phyloP scores from a whole-genome alignment of 2,113 vertebrate species.

The Psittacara wagleri region DNA sequence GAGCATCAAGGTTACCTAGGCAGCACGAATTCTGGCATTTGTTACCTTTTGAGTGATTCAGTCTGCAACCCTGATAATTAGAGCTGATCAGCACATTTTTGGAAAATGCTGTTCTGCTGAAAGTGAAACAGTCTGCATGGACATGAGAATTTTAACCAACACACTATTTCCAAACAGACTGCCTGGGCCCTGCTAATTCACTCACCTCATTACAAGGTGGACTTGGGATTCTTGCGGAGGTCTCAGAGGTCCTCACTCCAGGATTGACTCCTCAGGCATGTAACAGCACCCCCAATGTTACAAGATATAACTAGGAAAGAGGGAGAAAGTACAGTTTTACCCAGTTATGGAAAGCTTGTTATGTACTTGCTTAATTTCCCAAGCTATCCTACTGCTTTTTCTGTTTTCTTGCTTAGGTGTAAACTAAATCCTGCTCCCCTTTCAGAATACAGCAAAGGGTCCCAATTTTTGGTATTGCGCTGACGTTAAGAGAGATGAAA shows the following conservation, averaged over 20 bases:
- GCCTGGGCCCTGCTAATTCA: neutral
- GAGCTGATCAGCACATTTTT: conserved; percentile 45
- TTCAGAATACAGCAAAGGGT: neutral
- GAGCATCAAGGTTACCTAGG: conserved; percentile 4
- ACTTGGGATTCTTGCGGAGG: neutral
- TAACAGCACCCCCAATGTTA: neutral
- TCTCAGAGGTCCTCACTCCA: neutral
- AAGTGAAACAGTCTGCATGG: neutral
- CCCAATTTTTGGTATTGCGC: neutral
- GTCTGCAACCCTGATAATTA: conserved; percentile 43
- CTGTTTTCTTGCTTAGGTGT: neutral
- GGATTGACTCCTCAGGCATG: neutral
- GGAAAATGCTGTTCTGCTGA: conserved; percentile 40
- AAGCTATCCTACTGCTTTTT: neutral
- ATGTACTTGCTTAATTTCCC: neutral
- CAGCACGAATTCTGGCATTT: neutral
- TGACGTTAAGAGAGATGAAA: neutral
- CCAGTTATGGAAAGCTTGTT: neutral
- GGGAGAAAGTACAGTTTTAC: neutral
- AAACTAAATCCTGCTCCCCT: neutral
- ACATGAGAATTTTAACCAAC: conserved; percentile 46
- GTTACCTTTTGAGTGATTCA: conserved; percentile 48
- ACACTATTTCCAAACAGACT: neutral
- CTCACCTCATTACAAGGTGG: neutral
- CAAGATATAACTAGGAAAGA: neutral